Evolutionary conservation across 2,797 vertebrate species (phyloP).

Genomic region (Spinus olivaceus): DNA sequence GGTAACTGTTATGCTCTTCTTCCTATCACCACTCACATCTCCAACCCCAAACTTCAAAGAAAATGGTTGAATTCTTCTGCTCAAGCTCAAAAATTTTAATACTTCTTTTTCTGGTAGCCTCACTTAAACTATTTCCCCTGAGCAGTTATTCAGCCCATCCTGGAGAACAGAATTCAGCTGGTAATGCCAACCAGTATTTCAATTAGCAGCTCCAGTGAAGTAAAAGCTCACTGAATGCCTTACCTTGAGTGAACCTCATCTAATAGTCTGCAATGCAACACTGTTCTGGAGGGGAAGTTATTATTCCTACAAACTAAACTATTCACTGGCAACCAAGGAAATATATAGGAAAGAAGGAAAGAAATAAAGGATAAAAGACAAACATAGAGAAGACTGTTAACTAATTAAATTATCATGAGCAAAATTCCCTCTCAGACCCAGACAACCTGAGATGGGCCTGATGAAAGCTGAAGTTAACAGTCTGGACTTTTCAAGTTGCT

Average conservation of each 20-base stretch:
- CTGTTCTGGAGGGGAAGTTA: neutral
- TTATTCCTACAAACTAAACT: neutral
- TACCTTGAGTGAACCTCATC: constrained; percentile 34
- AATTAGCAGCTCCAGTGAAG: constrained; percentile 40
- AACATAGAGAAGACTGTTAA: neutral
- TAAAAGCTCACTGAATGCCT: neutral
- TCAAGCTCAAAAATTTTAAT: neutral
- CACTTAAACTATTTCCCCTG: neutral
- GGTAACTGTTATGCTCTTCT: neutral
- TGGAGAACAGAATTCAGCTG: neutral
- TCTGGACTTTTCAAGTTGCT: neutral
- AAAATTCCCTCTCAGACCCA: neutral
- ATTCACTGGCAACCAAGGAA: constrained; percentile 9
- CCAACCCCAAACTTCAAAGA: neutral
- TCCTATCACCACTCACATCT: neutral
- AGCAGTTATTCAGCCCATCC: neutral
- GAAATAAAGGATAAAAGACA: neutral
- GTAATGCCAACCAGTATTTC: neutral
- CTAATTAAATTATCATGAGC: neutral
- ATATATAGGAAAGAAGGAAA: neutral
- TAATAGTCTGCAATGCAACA: neutral
- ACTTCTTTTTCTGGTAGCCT: neutral
- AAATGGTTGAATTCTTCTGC: neutral
- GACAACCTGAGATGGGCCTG: neutral
- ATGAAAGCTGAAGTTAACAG: neutral